These are phyloP conservation scores for Leucosticte australis DNA, from an alignment of 2,113 vertebrate species.

Conservation along the genomic window DNA sequence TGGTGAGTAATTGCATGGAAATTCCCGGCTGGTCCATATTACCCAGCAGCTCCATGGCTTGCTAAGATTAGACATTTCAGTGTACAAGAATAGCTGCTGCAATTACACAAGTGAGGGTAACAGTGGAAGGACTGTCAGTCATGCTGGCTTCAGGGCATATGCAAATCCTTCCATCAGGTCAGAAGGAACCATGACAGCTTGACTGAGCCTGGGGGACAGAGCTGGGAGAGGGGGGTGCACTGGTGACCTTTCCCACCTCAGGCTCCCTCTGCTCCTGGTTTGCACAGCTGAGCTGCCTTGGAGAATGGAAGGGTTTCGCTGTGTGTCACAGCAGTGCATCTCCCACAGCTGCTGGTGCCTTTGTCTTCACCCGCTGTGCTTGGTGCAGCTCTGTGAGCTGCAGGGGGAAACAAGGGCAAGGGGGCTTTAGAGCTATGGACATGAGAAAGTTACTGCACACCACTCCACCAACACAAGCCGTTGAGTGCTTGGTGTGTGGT, in stretches of 20 bases:
- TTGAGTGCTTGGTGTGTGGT: background rate
- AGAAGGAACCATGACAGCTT: background rate
- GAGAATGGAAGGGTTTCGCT: fast-evolving
- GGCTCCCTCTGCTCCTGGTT: background rate
- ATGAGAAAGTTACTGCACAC: background rate
- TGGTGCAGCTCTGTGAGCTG: background rate
- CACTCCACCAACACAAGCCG: background rate
- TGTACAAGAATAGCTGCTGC: constrained; percentile 56
- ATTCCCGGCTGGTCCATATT: background rate
- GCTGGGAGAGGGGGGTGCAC: background rate
- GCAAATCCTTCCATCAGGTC: constrained; percentile 1
- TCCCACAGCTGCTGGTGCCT: background rate
- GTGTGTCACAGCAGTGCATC: fast-evolving
- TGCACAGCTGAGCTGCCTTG: background rate
- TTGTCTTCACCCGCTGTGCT: fast-evolving
- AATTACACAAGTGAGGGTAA: constrained; percentile 28
- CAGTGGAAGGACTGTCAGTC: constrained; percentile 41
- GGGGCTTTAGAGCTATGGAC: background rate
- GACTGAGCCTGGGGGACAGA: background rate
- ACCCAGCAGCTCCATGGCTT: background rate
- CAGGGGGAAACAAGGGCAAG: background rate
- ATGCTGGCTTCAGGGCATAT: background rate
- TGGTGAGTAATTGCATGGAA: constrained; percentile 51
- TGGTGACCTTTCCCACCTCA: background rate
- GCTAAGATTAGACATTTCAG: constrained; percentile 40